Evolutionary conservation across 2,797 vertebrate species (phyloP), one percentile per base, ranked within the genome.

Genomic region (Acomys russatus): DNA sequence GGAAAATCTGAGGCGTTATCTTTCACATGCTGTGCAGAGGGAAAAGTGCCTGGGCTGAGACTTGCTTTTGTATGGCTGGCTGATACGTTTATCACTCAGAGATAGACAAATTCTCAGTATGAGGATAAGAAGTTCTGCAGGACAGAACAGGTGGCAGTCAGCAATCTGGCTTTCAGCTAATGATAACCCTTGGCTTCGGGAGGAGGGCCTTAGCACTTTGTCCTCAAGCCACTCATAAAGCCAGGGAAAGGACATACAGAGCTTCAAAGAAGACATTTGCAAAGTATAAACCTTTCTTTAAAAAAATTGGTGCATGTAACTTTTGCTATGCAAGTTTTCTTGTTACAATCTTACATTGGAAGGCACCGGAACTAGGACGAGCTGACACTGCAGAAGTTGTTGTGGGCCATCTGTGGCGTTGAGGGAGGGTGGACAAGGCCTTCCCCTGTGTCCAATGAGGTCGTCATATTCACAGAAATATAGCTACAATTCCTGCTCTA

Each of bases 101-200:
- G n/a, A 68, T 49, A 93, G 79, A 77, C 11, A n/a, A 70, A 80
- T 73, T 85, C n/a, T 70, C 54, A 82, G 56, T 78, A n/a, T 30
- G 35, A 30, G 63, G 6, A 33, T 54, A 49, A n/a, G 63, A 92
- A 82, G 85, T 88, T 38, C 49, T 56, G 59, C 5, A 28, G 1
- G 18, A 38, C 20, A 49, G 33, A 85, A 87, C 56, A 82, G 86
- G 82, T 73, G 59, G 56, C 25, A 94, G 66, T 12, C 82, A 90
- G 22, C 12, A 56, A n/a, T 38, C 35, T 92, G 54, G 59, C 83
- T 94, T 95, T 94, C 59, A 70, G 94, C 35, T 94, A 82, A 49
- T 73, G 74, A 93, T 94, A 91, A 74, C 87, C 51, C 88, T 44
- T 66, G 59, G 35, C 56, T 95, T 91, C 91, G 51, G 9, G 35